phyloP scores from a whole-genome alignment of 2,113 vertebrate genomes.

The Clarias macrocephalus region DNA sequence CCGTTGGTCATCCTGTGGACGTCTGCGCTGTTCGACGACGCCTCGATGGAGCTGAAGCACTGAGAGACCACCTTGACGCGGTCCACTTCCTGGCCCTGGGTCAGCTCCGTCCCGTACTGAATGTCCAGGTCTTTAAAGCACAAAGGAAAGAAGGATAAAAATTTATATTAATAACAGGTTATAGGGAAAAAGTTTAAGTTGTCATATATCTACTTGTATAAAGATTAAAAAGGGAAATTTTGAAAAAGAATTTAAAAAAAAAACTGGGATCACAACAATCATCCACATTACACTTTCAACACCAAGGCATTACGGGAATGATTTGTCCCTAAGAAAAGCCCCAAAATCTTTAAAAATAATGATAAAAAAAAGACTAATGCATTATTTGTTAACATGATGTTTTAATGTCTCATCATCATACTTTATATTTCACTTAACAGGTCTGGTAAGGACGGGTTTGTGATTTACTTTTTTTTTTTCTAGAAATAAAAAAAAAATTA shows the following conservation, averaged over 20 bases:
- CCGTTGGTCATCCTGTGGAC: conserved; percentile 94
- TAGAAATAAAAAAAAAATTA: too few relatives aligned
- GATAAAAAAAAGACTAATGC: background rate
- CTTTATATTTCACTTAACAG: background rate
- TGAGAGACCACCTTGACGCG: conserved; percentile 88
- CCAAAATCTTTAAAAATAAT: too few relatives aligned
- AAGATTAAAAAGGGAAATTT: background rate
- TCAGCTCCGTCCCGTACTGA: conserved; percentile 79
- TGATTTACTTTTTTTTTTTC: too few relatives aligned
- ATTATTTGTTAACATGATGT: too few relatives aligned
- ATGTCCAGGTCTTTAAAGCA: conserved; percentile 72
- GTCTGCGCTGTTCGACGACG: conserved; percentile 88
- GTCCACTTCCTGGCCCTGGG: conserved; percentile 82
- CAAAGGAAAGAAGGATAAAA: background rate
- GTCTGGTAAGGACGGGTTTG: too few relatives aligned
- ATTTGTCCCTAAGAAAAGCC: too few relatives aligned
- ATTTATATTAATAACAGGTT: background rate
- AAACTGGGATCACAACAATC: background rate
- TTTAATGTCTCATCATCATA: too few relatives aligned
- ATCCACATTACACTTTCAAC: background rate
- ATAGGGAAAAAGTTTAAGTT: background rate
- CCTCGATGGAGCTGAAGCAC: conserved; percentile 90
- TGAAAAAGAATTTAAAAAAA: background rate
- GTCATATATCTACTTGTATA: background rate
- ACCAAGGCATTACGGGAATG: background rate